Evolutionary conservation across 1,140 invertebrate species (phyloP), one percentile per base, ranked within the genome.

Genomic region (Paralvinella palmiformis): DNA sequence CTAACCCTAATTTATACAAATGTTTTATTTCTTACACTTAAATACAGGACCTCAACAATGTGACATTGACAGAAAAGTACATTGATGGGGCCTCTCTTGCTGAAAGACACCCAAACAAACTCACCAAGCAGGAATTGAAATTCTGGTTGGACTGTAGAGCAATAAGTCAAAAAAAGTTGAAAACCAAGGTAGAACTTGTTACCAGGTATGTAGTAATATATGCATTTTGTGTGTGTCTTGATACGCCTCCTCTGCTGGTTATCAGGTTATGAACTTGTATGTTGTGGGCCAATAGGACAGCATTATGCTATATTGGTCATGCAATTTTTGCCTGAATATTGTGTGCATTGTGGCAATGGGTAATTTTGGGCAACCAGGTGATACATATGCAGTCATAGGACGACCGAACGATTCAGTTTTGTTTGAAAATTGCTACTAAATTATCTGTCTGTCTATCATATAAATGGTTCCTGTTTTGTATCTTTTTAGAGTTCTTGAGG

Each of bases 391-490:
- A 44, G 13, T 15, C 37, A 44, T 44, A n/a, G n/a, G n/a, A n/a
- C n/a, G n/a, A n/a, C n/a, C n/a, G n/a, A n/a, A n/a, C n/a, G n/a
- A n/a, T n/a, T n/a, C n/a, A n/a, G n/a, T n/a, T n/a, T n/a, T n/a
- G n/a, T n/a, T n/a, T n/a, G n/a, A n/a, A n/a, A n/a, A n/a, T n/a
- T n/a, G n/a, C n/a, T n/a, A n/a, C n/a, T n/a, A n/a, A n/a, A n/a
- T n/a, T n/a, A n/a, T n/a, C n/a, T n/a, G n/a, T n/a, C n/a, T 52
- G 5, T 20, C 2, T 52, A 52, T 52, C 10, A 52, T 52, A 52
- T 52, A n/a, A 7, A 52, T 52, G 48, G 48, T 52, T 52, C 17
- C 48, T 52, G 48, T 7, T 52, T 52, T 52, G 48, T 52, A 52
- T 52, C 48, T 52, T 52, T 52, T 52, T 22, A 52, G 6, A 20